Evolutionary conservation across 2,113 vertebrate genomes (phyloP).

Genomic region (Turnix velox): DNA sequence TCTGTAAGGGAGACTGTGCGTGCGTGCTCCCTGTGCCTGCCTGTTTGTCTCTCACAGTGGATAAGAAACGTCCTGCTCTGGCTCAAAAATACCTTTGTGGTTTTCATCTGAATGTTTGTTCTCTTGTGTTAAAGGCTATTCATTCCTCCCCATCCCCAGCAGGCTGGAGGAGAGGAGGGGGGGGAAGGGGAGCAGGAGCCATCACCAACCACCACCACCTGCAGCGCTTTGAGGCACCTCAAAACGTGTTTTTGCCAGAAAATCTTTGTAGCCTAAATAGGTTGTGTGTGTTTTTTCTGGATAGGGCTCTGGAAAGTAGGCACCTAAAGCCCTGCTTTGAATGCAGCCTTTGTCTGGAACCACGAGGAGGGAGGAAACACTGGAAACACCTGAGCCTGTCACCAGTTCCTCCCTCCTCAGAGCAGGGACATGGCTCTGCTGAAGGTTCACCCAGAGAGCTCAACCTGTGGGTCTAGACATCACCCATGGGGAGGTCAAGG

Average conservation of each 20-base stretch:
- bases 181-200: conserved; percentile 35
- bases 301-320: conserved; percentile 36
- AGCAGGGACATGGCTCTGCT: not conserved
- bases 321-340: conserved; percentile 42
- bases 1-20: conserved; percentile 33
- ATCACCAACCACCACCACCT: conserved; percentile 58
- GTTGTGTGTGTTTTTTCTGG: conserved; percentile 59
- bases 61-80: conserved; percentile 57
- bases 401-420: not conserved
- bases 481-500: not conserved
- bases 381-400: conserved; percentile 56
- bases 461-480: not conserved
- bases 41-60: conserved; percentile 60
- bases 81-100: conserved; percentile 65
- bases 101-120: conserved; percentile 28
- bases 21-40: conserved; percentile 9
- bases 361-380: not conserved
- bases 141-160: conserved; percentile 41
- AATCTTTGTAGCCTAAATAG: not conserved
- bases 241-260: conserved; percentile 61
- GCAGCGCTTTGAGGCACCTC: conserved; percentile 45
- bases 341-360: conserved; percentile 32
- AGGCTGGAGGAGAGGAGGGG: conserved; percentile 32
- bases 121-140: not conserved
- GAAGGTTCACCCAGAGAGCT: not conserved